Conservation (phyloP, 2,888 invertebrate genomes). For the Pecten maximus region DNA sequence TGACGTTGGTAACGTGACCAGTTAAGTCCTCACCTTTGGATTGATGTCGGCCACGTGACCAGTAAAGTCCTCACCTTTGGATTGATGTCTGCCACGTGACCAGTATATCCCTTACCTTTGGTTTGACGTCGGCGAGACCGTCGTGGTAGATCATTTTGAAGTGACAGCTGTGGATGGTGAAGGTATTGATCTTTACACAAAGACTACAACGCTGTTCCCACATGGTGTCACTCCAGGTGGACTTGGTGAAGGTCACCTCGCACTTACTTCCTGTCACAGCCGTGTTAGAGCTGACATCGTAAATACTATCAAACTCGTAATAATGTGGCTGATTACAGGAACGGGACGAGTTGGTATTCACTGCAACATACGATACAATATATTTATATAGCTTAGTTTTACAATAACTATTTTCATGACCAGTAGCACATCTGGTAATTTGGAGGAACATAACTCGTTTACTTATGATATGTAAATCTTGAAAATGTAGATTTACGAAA, state of each 20-base stretch:
- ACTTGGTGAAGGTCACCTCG: slow-evolving; percentile 63
- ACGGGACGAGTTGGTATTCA: slow-evolving; percentile 59
- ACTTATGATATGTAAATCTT: too few species aligned
- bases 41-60: background rate
- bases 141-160: slow-evolving; percentile 66
- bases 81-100: background rate
- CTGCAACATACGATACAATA: slow-evolving; percentile 52
- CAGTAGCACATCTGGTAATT: too few species aligned
- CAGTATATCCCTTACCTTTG: slow-evolving; percentile 55
- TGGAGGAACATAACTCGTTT: too few species aligned
- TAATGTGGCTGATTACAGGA: slow-evolving; percentile 63
- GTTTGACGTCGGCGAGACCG: slow-evolving; percentile 63
- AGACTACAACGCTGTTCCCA: slow-evolving; percentile 63
- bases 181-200: slow-evolving; percentile 62
- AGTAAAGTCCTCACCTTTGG: background rate
- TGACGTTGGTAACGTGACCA: too few species aligned
- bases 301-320: slow-evolving; percentile 62
- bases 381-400: too few species aligned
- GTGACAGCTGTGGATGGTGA: slow-evolving; percentile 64
- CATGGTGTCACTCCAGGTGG: slow-evolving; percentile 53
- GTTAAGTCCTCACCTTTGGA: too few species aligned
- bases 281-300: slow-evolving; percentile 60
- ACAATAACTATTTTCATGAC: too few species aligned
- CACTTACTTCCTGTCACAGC: slow-evolving; percentile 57
- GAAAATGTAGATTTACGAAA: too few species aligned